Evolutionary conservation across 2,888 invertebrate genomes (phyloP), one percentile per base, ranked within the genome.

Genomic region (Heliconius cydno): DNA sequence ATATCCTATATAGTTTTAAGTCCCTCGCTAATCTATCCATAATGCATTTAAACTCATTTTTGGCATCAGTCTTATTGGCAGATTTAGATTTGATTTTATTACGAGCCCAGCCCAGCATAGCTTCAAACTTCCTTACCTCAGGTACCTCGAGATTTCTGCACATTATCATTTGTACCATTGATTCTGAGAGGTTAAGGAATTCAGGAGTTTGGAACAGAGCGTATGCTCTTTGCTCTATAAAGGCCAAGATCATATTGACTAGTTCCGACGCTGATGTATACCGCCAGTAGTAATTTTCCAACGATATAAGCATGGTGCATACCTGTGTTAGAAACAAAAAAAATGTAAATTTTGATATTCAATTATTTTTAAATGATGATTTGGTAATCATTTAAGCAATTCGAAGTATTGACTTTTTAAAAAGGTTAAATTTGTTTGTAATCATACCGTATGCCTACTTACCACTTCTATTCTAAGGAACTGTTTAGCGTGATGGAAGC

Each of bases 261-360:
- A 98, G 95, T 91, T 98, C 98, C 41, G 98, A 98, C 72, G 98
- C 98, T 79, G 98, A 98, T 60, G 98, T 98, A 92, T 98, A 98
- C 83, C 98, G 96, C 98, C 98, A 98, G 91, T 98, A 98, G 92
- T 98, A 98, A 91, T 98, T 98, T 92, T 98, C 98, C 89, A 98
- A 94, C 68, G 98, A 97, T 91, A 98, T 98, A 79, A 98, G 96
- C 98, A 98, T 98, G 84, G 97, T 97, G 92, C 98, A 98, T n/a
- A 97, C 97, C 97, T 97, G 90, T 63, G 85, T 85, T 68, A 76
- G 46, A 28, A 75, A 65, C 2, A 38, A n/a, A 38, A 22, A 25
- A 1, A 38, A 38, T 65, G 9, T 19, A 19, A 74, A 6, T n/a
- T n/a, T n/a, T 9, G 1, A 0, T 19, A 52, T 19, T 52, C 19